Conservation (phyloP, 2,797 vertebrate species). For the Poecilia gillii region DNA sequence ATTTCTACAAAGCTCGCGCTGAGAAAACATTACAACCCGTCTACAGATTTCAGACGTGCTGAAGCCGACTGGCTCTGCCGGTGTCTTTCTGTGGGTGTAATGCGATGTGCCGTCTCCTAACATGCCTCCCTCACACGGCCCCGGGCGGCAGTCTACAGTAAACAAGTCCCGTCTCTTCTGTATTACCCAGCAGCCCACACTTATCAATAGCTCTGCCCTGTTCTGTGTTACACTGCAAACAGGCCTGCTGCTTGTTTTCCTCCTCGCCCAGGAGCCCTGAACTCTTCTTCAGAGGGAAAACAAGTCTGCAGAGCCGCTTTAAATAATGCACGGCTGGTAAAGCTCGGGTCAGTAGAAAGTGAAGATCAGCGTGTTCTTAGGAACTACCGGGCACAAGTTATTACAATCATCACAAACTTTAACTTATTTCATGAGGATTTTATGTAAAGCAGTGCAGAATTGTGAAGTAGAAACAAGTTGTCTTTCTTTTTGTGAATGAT, state of each 20-base stretch:
- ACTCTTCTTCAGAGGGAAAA: constrained; percentile 54
- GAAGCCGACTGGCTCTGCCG: background rate
- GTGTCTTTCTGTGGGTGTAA: constrained; percentile 14
- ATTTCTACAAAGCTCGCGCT: constrained; percentile 45
- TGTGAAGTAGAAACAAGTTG: background rate
- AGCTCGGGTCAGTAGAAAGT: background rate
- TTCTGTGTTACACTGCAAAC: constrained; percentile 40
- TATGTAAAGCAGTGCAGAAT: background rate
- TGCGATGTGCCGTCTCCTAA: constrained; percentile 20
- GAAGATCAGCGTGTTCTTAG: background rate
- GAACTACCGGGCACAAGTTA: background rate
- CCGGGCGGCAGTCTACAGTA: constrained; percentile 47
- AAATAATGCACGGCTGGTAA: constrained; percentile 2
- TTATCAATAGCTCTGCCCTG: constrained; percentile 45
- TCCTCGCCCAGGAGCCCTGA: constrained; percentile 40
- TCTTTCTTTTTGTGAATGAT: background rate
- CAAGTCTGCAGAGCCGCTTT: constrained; percentile 27
- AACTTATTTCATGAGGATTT: background rate
- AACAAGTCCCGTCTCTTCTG: constrained; percentile 48
- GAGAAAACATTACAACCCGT: constrained; percentile 9
- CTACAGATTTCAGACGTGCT: background rate
- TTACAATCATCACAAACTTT: background rate
- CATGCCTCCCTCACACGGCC: constrained; percentile 30
- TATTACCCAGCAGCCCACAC: constrained; percentile 47
- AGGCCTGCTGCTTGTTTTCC: constrained; percentile 53